Evolutionary conservation across 1,140 invertebrate genomes (phyloP).

Genomic region (Anastrepha ludens): DNA sequence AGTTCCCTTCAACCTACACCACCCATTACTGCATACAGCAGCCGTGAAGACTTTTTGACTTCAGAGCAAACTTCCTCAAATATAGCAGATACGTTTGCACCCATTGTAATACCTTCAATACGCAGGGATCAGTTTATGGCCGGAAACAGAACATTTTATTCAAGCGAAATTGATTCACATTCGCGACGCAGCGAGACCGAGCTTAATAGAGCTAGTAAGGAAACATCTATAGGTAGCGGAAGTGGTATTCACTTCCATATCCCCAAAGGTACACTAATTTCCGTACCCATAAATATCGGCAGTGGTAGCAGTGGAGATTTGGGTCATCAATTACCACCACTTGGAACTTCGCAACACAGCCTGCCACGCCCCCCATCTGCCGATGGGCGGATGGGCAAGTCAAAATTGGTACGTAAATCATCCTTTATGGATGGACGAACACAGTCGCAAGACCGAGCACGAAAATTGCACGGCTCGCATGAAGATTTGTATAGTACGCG

Average conservation of each 20-base stretch:
- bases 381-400: conserved; percentile 61
- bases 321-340: background rate
- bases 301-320: conserved; percentile 55
- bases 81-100: conserved; percentile 67
- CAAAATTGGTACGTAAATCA: conserved; percentile 58
- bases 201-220: conserved; percentile 59
- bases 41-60: conserved; percentile 67
- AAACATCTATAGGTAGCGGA: conserved; percentile 59
- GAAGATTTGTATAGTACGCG: conserved; percentile 67
- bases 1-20: conserved; percentile 60
- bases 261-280: conserved; percentile 62
- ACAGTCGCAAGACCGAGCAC: conserved; percentile 68
- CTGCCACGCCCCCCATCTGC: conserved; percentile 64
- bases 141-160: conserved; percentile 66
- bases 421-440: conserved; percentile 67
- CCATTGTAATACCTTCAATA: conserved; percentile 62
- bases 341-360: conserved; percentile 25
- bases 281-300: conserved; percentile 66
- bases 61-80: conserved; percentile 64
- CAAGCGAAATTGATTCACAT: conserved; percentile 66
- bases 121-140: conserved; percentile 58
- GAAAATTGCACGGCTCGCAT: conserved; percentile 63
- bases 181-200: conserved; percentile 61
- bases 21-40: conserved; percentile 64
- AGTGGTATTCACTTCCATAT: conserved; percentile 50